Evolutionary conservation across 2,113 vertebrate genomes (phyloP), one percentile per base, ranked within the genome.

Genomic region (Coracopsis vasa): DNA sequence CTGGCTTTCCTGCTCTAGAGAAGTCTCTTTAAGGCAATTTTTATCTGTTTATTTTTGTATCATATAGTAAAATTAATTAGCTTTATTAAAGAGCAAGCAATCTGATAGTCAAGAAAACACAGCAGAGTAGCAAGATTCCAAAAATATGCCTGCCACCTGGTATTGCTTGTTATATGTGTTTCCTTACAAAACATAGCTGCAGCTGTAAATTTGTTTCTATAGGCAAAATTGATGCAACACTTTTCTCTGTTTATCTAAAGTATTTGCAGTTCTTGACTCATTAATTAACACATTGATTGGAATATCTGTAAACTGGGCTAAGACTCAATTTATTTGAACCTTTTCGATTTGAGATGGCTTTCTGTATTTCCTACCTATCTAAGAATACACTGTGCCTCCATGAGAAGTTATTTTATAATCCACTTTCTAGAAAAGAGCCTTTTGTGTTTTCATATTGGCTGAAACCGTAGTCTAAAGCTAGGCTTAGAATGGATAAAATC

Each of bases 1-100:
- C 35, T 94, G 50, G 11, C 39, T 92, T 86, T 84, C 35, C 19
- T 83, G 54, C 39, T 41, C 7, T 13, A 64, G 13, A 88, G n/a
- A 78, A 83, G 31, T n/a, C 61, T 65, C 51, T 64, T 69, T 10
- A 81, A 75, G 19, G 47, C 28, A 79, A 41, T 71, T 88, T 91
- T 79, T 64, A 80, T 92, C 79, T 94, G 72, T 86, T 92, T 87
- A 80, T 79, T 93, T 95, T 84, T 84, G 24, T 60, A 88, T 80
- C 53, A 84, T 75, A 82, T 84, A 90, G 82, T 67, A 83, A 93
- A 80, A 95, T 91, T 92, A 94, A 94, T 94, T 89, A 94, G 44
- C 35, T 80, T 94, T 94, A 87, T 84, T 91, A 94, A 95, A 91
- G 42, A 94, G 56, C 42, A 85, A 93, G 80, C 61, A 81, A 79